phyloP scores from a whole-genome alignment of 1,140 invertebrate species.

The Ceratosolen solmsi region DNA sequence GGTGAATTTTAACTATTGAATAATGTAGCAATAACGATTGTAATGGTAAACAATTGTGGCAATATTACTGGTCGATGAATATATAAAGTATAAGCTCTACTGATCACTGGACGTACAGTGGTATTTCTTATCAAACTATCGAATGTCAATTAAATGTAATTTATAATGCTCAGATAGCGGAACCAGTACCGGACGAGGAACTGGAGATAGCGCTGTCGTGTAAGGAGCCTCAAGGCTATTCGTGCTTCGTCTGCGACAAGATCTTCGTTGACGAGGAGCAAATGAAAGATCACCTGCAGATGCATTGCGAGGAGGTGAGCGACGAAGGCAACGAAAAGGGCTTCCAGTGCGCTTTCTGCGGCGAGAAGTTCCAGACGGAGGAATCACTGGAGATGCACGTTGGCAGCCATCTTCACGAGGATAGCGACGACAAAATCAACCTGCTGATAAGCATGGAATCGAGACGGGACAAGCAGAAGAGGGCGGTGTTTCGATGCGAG shows the following conservation, averaged over 20 bases:
- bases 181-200: background rate
- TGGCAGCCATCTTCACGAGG: conserved; percentile 66
- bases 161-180: background rate
- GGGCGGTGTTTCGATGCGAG: conserved; percentile 56
- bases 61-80: no score
- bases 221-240: conserved; percentile 51
- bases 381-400: conserved; percentile 64
- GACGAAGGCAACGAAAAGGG: conserved; percentile 64
- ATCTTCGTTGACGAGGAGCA: conserved; percentile 66
- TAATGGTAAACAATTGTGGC: no score
- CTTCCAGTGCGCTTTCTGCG: conserved; percentile 69
- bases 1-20: no score
- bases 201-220: conserved; percentile 3
- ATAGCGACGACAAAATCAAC: conserved; percentile 69
- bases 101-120: no score
- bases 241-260: conserved; percentile 71
- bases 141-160: background rate
- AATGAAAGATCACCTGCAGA: conserved; percentile 69
- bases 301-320: conserved; percentile 68
- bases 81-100: background rate
- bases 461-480: conserved; percentile 48
- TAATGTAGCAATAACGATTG: no score
- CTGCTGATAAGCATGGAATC: conserved; percentile 61
- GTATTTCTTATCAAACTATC: no score
- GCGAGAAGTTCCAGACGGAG: conserved; percentile 63